These are phyloP conservation scores for Notolabrus celidotus DNA, from an alignment of 2,797 vertebrate genomes.

Conservation along the genomic window DNA sequence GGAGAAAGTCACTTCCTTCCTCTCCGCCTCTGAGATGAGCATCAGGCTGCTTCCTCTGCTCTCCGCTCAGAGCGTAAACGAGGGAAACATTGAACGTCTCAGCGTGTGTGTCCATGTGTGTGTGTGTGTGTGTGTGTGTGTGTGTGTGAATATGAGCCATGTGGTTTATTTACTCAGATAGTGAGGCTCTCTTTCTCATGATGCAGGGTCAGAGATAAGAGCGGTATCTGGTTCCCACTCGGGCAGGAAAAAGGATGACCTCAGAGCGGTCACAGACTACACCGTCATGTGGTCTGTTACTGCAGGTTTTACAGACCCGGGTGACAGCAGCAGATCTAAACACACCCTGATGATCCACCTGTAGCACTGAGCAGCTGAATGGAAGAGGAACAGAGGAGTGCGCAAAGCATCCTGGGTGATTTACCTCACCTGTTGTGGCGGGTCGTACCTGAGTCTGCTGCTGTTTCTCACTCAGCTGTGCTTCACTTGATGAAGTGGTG, in stretches of 20 bases:
- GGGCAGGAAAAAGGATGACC: neutral
- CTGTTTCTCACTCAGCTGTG: too few species aligned
- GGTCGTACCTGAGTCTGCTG: too few species aligned
- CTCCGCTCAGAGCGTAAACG: neutral
- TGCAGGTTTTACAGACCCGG: conserved; percentile 28
- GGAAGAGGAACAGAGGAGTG: too few species aligned
- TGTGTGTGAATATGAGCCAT: conserved; percentile 27
- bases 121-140: too few species aligned
- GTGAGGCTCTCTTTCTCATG: conserved; percentile 71
- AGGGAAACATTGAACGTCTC: neutral
- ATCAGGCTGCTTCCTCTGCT: conserved; percentile 45
- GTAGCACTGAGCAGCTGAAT: neutral
- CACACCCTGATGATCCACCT: neutral
- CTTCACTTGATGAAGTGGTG: too few species aligned
- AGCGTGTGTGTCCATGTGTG: conserved; percentile 1
- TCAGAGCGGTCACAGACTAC: conserved; percentile 6
- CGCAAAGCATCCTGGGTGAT: too few species aligned
- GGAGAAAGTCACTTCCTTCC: conserved; percentile 62
- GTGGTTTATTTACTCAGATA: conserved; percentile 73
- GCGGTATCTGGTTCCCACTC: conserved; percentile 69
- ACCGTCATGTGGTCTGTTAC: conserved; percentile 29
- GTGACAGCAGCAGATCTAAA: neutral
- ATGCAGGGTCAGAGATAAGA: conserved; percentile 69
- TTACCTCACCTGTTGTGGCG: too few species aligned
- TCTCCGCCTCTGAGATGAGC: conserved; percentile 32